Base-by-base conservation (phyloP, 2,797 vertebrate species). In the Propithecus deckenii region DNA sequence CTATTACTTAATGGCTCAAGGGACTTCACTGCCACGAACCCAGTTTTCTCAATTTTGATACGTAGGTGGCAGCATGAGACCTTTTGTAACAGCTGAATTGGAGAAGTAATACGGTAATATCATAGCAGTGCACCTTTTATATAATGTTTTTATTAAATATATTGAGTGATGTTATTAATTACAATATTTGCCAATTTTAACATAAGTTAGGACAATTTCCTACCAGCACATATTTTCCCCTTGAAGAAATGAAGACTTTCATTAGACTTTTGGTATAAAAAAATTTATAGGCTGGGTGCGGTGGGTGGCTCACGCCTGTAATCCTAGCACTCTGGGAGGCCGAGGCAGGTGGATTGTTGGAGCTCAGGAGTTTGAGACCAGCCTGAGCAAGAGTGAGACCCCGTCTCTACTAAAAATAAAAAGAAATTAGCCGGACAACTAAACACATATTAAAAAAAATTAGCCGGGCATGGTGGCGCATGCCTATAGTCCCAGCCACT, bases 1-100 rank as follows among this genome's bases (percentile, higher is more conserved):
- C 46, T 97, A 61, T 97, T 89, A 96, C 18, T n/a, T 30, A 59
- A 9, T 76, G 74, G 30, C 20, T 87, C 32, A 50, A 67, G 7
- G 65, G 22, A 35, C 7, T 76, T 83, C 69, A 41, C 25, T 61
- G 2, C 3, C 8, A 0, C 32, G 18, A 76, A 2, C 18, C 94
- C 28, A 55, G 4, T 25, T 46, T 78, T 57, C 43, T 59, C 50
- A 65, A 12, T 38, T 22, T 3, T 79, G 41, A 32, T 72, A 38
- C 67, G 4, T 38, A 83, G 32, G 18, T 95, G 55, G 72, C 14
- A 35, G 63, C 20, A 48, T 65, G 10, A 89, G 30, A 2, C 30
- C 74, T 41, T 92, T 81, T 59, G 23, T 95, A 74, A 78, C 52
- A 46, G 48, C 50, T 71, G 38, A 81, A 32, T 69, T 83, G 32